phyloP scores from a whole-genome alignment of 2,113 vertebrate genomes.

The Heptranchias perlo region DNA sequence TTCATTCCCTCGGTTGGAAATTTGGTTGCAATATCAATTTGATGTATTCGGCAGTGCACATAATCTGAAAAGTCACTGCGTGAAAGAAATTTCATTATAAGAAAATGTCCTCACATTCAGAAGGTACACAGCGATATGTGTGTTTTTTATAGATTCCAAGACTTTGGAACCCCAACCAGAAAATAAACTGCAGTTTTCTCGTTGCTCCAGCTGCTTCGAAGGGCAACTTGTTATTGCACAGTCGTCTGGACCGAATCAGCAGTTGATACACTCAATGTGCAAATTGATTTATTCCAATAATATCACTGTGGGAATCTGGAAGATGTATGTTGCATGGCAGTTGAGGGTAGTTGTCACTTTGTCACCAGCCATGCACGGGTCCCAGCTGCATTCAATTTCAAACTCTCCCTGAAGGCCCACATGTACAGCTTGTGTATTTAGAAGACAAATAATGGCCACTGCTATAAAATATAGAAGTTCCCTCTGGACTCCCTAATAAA shows the following conservation, averaged over 20 bases:
- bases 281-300: background rate
- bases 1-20: background rate
- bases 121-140: too few species aligned
- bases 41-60: background rate
- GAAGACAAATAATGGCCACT: background rate
- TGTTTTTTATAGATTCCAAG: too few species aligned
- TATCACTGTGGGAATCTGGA: background rate
- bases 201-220: background rate
- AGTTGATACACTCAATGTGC: background rate
- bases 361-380: background rate
- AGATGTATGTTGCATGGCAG: background rate
- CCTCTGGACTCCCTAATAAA: background rate
- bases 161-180: background rate
- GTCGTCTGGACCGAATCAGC: background rate
- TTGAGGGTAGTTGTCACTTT: background rate
- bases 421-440: background rate
- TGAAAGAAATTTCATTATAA: too few species aligned
- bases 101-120: too few species aligned
- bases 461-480: background rate
- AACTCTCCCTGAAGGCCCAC: background rate
- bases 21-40: background rate
- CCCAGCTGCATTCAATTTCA: background rate
- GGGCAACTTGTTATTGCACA: background rate
- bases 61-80: too few species aligned
- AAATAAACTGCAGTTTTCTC: background rate